phyloP scores from a whole-genome alignment of 2,113 vertebrate species.

The Triplophysa siluroides region DNA sequence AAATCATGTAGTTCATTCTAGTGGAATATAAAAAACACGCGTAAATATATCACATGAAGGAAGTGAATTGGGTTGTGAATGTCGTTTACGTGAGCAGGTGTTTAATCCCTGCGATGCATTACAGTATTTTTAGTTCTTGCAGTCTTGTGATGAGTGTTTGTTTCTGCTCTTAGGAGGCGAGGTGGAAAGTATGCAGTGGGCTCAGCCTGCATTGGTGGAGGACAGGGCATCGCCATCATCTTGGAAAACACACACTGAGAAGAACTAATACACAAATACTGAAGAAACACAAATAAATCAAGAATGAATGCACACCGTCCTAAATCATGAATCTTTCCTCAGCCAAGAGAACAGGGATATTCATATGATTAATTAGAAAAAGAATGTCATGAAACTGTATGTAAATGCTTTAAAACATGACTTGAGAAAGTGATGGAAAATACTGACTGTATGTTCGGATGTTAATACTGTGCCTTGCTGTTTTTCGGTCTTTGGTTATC shows the following conservation, averaged over 20 bases:
- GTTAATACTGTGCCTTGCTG: slow-evolving; percentile 5
- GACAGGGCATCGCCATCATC: slow-evolving; percentile 91
- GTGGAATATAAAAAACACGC: no score
- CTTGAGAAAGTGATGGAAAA: no score
- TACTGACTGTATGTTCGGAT: neutral
- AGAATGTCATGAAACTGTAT: no score
- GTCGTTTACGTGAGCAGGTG: neutral
- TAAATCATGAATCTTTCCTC: neutral
- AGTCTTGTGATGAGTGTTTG: neutral
- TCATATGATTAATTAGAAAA: no score
- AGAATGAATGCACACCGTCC: neutral
- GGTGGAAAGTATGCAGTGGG: slow-evolving; percentile 89
- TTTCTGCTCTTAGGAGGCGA: slow-evolving; percentile 76
- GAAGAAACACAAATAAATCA: neutral
- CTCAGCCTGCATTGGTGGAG: slow-evolving; percentile 94
- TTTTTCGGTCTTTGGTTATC: neutral
- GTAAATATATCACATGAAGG: no score
- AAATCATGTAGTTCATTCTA: no score
- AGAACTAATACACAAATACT: slow-evolving; percentile 17
- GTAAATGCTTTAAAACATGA: no score
- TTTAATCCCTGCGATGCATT: neutral
- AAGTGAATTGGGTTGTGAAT: neutral
- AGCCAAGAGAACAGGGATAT: no score
- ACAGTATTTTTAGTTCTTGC: neutral
- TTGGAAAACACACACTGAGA: slow-evolving; percentile 81